Base-by-base conservation (phyloP, 2,113 vertebrate species). In the Micronisus gabar region DNA sequence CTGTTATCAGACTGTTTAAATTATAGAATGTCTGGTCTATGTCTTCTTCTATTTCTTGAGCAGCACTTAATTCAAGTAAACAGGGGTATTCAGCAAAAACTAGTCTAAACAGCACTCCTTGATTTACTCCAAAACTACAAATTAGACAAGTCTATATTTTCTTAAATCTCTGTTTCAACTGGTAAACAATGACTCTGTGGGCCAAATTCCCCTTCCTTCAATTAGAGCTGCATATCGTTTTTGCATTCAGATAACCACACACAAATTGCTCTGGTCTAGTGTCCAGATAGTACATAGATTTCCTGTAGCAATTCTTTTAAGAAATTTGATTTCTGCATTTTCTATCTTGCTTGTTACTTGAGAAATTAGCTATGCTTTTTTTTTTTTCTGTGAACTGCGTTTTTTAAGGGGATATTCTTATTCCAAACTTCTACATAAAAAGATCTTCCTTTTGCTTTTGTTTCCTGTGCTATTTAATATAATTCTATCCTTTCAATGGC, bases 1-100 rank as follows among this genome's bases (percentile, higher is more conserved):
- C 82, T 93, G 30, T 78, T 91, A 97, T 94, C 89, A 91, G 86
- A 67, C 55, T 96, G 86, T 94, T 96, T 97, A 95, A 96, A 74
- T 85, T 94, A 81, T 29, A 91, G 66, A 89, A 91, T 87, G 87
- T 91, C 96, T 94, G 88, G 72, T 96, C 93, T 93, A 73, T 83
- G 82, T 96, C 89, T 81, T 96, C 82, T 86, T 93, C 81, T 79
- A 58, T 92, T 95, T 91, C 95, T 94, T 84, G 61, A 92, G 41
- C 71, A 94, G 86, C 66, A 95, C 93, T 96, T 86, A 73, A 75
- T 71, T 70, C 67, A 93, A 90, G 93, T 94, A 95, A 96, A 97
- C 81, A 95, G 83, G 65, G 47, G 19, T 53, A 89, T 93, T 90
- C 82, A 74, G 75, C 76, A 96, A 95, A 97, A 96, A 53, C 45